Conservation (phyloP, 2,113 vertebrate genomes). For the Mandrillus leucophaeus region DNA sequence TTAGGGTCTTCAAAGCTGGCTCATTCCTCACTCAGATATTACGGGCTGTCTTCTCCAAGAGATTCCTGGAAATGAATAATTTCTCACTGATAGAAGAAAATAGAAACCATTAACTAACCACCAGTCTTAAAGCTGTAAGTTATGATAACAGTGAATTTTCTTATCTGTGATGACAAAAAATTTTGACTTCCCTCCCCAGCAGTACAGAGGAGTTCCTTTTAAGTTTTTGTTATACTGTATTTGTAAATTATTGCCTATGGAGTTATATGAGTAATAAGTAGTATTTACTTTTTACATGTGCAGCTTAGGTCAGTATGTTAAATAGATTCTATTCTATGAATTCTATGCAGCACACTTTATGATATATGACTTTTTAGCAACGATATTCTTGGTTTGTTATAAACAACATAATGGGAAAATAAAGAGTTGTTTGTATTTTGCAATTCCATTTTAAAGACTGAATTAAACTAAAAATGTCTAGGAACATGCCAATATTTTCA, state of each 20-base stretch:
- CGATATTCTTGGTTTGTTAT: background rate
- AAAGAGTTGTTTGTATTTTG: constrained; percentile 12
- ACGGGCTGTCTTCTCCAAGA: background rate
- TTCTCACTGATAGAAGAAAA: constrained; percentile 18
- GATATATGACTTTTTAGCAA: background rate
- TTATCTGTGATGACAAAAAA: background rate
- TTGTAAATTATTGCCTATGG: background rate
- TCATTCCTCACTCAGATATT: background rate
- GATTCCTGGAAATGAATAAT: constrained; percentile 7
- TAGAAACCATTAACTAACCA: background rate
- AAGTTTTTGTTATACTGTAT: background rate
- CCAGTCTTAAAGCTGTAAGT: background rate
- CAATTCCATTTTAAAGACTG: constrained; percentile 14
- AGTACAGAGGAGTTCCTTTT: background rate
- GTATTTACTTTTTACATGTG: constrained; percentile 18
- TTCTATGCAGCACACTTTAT: background rate
- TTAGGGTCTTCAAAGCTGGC: background rate
- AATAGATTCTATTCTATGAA: constrained; percentile 14
- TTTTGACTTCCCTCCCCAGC: background rate
- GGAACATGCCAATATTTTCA: background rate
- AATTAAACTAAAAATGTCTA: background rate
- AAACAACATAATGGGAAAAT: background rate
- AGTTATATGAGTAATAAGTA: background rate
- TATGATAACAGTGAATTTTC: background rate
- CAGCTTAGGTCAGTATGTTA: background rate